A percentile compares a stretch with the other conserved stretches of the same genome.
These are phyloP conservation scores for Mustela lutreola DNA, from an alignment of 2,113 vertebrate genomes.

Conservation along the genomic window DNA sequence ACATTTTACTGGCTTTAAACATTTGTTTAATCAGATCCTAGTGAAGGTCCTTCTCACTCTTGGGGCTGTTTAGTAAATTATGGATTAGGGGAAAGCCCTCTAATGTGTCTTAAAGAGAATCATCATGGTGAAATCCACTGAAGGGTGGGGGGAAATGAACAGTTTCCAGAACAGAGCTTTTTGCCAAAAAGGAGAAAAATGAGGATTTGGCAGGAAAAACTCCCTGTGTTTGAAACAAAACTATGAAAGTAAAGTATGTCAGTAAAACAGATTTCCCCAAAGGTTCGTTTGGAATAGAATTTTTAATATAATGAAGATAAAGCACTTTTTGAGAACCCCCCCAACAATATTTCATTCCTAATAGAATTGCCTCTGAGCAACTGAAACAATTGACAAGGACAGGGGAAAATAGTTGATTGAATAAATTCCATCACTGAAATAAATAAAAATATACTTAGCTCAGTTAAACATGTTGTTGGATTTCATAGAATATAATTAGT, in stretches of 20 bases:
- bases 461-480: background rate
- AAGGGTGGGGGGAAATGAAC: background rate
- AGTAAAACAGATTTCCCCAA: constrained; percentile 81
- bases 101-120: constrained; percentile 61
- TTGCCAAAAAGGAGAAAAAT: constrained; percentile 75
- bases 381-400: constrained; percentile 47
- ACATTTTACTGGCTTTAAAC: constrained; percentile 50
- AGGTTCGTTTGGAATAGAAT: constrained; percentile 78
- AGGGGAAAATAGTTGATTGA: background rate
- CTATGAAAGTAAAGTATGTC: constrained; percentile 78
- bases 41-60: constrained; percentile 44
- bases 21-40: constrained; percentile 70
- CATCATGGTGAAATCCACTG: background rate
- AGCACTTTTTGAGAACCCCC: constrained; percentile 71
- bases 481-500: constrained; percentile 30
- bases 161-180: constrained; percentile 50
- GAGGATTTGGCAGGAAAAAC: constrained; percentile 77
- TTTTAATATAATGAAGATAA: constrained; percentile 83
- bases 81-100: constrained; percentile 69
- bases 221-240: constrained; percentile 66
- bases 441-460: constrained; percentile 47
- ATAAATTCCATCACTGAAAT: background rate
- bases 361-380: constrained; percentile 71
- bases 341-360: constrained; percentile 75
- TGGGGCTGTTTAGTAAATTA: constrained; percentile 64